Conservation (phyloP, 2,113 vertebrate genomes). For the Butorides virescens region DNA sequence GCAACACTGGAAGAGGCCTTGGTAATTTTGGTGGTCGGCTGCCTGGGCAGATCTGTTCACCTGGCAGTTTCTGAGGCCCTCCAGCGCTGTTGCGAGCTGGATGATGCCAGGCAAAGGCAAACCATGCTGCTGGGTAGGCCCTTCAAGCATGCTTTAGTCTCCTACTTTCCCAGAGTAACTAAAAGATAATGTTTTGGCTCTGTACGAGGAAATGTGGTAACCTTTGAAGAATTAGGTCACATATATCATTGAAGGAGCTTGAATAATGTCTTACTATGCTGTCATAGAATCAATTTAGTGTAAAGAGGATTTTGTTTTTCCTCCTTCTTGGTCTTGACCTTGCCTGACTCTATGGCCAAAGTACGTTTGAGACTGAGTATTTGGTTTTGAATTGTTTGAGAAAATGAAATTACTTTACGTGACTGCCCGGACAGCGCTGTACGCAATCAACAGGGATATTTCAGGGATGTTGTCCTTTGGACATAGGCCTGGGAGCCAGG, state of each 20-base stretch:
- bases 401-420: not conserved
- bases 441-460: fast-evolving
- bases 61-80: not conserved
- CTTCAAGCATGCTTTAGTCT: not conserved
- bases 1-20: not conserved
- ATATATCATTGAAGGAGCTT: not conserved
- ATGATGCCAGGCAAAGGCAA: not conserved
- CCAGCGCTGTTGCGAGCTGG: not conserved
- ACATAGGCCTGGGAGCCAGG: not conserved
- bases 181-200: not conserved
- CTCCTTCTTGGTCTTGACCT: not conserved
- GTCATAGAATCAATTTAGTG: not conserved
- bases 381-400: not conserved
- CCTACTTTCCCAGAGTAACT: not conserved
- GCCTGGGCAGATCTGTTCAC: not conserved
- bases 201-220: not conserved
- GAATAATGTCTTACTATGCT: not conserved
- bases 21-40: not conserved
- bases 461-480: not conserved
- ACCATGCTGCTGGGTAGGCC: not conserved
- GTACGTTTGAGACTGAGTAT: not conserved
- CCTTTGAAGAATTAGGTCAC: not conserved
- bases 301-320: not conserved
- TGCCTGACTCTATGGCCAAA: not conserved
- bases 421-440: not conserved